These are phyloP conservation scores for Lithobates sylvaticus DNA, from an alignment of 2,797 vertebrate species.

Conservation along the genomic window DNA sequence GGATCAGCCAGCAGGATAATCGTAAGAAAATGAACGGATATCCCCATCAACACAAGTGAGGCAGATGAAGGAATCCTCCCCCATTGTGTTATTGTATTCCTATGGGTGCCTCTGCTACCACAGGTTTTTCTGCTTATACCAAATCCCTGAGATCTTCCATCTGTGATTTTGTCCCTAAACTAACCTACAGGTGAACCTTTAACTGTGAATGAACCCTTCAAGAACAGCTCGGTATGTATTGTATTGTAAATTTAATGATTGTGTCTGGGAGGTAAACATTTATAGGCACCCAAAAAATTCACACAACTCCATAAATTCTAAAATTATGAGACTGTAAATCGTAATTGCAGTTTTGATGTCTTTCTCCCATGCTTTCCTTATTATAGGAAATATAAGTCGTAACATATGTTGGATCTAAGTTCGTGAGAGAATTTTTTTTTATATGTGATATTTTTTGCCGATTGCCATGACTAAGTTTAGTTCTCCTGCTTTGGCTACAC, in stretches of 20 bases:
- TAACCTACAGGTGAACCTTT: neutral
- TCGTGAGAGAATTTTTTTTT: slow-evolving; percentile 26
- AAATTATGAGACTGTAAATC: slow-evolving; percentile 25
- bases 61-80: too few relatives aligned
- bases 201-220: neutral
- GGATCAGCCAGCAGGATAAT: too few relatives aligned
- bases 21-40: too few relatives aligned
- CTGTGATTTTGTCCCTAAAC: neutral
- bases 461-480: slow-evolving; percentile 7
- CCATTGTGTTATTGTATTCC: too few relatives aligned
- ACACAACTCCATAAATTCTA: slow-evolving; percentile 18
- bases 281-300: slow-evolving; percentile 23
- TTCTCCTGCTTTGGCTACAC: neutral
- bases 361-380: slow-evolving; percentile 19
- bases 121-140: too few relatives aligned
- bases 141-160: too few relatives aligned
- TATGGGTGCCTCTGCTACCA: too few relatives aligned
- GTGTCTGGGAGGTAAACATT: neutral
- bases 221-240: neutral
- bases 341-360: slow-evolving; percentile 31
- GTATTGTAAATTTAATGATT: neutral
- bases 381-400: slow-evolving; percentile 1
- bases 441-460: slow-evolving; percentile 18
- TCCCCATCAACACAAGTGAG: too few relatives aligned
- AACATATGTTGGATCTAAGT: slow-evolving; percentile 13